Conservation (phyloP, 2,113 vertebrate genomes). For the Formicarius rufipectus region DNA sequence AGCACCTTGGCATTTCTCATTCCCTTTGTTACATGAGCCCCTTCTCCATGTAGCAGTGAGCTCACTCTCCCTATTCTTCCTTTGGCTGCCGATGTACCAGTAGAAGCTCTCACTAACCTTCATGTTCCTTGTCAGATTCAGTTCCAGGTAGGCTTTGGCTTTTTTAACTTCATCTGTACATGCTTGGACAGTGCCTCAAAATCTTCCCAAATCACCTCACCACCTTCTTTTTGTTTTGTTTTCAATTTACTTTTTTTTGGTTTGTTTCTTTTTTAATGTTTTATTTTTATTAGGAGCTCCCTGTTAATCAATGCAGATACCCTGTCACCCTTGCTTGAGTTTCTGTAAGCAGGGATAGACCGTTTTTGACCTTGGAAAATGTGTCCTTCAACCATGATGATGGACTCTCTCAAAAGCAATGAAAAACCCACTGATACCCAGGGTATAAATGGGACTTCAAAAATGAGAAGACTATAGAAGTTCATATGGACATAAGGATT, state of each 20-base stretch:
- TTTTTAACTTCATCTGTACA: neutral
- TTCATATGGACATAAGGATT: slow-evolving; percentile 88
- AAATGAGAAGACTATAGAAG: slow-evolving; percentile 88
- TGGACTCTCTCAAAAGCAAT: slow-evolving; percentile 84
- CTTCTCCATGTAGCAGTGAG: neutral
- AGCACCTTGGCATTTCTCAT: neutral
- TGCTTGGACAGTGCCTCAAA: neutral
- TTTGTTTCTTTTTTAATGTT: neutral
- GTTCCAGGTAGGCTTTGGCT: neutral
- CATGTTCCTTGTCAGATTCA: neutral
- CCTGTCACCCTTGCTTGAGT: neutral
- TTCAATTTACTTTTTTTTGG: neutral
- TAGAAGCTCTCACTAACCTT: neutral
- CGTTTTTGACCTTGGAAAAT: neutral
- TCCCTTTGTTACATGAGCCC: neutral
- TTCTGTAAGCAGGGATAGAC: neutral
- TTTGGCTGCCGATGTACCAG: neutral
- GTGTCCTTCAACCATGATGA: slow-evolving; percentile 62
- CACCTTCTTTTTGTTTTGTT: neutral
- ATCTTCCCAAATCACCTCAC: neutral
- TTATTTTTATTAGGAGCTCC: neutral
- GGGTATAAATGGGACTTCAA: slow-evolving; percentile 87
- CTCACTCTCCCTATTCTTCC: neutral
- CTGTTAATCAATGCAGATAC: neutral
- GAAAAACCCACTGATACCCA: slow-evolving; percentile 90